Base-by-base conservation (phyloP, 2,113 vertebrate genomes). In the Clarias batrachus region DNA sequence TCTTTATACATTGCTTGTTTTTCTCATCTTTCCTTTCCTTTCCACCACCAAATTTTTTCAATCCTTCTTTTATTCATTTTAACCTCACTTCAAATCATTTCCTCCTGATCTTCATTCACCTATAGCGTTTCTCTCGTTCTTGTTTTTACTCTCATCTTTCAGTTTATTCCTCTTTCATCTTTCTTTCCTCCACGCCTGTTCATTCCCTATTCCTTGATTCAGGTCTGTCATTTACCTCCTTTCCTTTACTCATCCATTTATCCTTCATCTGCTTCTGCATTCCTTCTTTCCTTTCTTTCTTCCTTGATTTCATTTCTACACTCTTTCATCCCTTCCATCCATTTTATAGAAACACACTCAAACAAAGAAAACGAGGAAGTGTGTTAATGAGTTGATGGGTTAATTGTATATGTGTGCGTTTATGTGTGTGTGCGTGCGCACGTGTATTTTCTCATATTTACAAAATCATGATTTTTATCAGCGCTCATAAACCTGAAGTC, bases 401-500 rank as follows among this genome's bases (percentile, higher is more conserved):
- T 48, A 52, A 76, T 76, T 33, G 56, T 33, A 17, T 12, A 27
- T 59, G 77, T 79, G 76, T 79, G 76, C 30, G 13, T 57, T n/a
- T 57, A n/a, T 79, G 54, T 60, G n/a, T 77, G 78, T 25, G 30
- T 37, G 79, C 25, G 79, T 41, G 27, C 25, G 59, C 21, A n/a
- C 23, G 78, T 21, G 56, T 33, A 56, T 27, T 11, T 48, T 25
- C 17, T 56, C 52, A 60, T 81, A 81, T 71, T 81, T 52, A 71
- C 90, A 91, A 92, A 93, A 93, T 93, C 92, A 54, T 76, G 5
- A 76, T 92, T 93, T 92, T 91, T 93, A 92, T 90, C 84, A 60
- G 91, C 91, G 27, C 81, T 89, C 88, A 89, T 94, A 94, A 93
- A 94, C 92, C 90, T 90, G 87, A 88, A 92, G 90, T 89, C 90